Conservation (phyloP, 2,113 vertebrate species). For the Halichoeres trimaculatus region DNA sequence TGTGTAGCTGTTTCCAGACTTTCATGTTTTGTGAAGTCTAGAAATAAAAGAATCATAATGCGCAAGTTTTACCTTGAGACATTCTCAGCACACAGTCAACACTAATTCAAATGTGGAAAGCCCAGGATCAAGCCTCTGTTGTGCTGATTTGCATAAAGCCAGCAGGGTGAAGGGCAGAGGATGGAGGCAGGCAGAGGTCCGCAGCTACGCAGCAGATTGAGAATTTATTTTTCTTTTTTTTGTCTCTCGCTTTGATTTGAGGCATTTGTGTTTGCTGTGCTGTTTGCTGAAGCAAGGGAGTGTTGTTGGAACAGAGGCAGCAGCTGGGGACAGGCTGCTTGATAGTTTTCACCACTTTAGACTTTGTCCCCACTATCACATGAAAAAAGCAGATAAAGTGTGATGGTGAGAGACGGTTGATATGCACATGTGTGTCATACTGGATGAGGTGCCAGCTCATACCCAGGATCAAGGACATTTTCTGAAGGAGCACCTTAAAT, state of each 20-base stretch:
- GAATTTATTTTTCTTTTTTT: conserved; percentile 13
- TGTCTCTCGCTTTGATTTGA: conserved; percentile 45
- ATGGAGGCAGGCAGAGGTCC: conserved; percentile 11
- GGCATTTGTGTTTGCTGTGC: conserved; percentile 26
- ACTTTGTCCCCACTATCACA: conserved; percentile 68
- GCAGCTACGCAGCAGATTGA: conserved; percentile 6
- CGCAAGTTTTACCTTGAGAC: conserved; percentile 23
- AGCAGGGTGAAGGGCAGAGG: conserved; percentile 13
- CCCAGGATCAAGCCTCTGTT: conserved; percentile 41
- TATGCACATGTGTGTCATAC: conserved; percentile 19
- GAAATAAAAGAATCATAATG: conserved; percentile 16
- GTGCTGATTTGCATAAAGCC: conserved; percentile 44
- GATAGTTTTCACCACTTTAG: conserved; percentile 67
- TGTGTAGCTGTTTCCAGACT: background rate
- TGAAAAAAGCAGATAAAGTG: conserved; percentile 60
- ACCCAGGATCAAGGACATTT: conserved; percentile 11
- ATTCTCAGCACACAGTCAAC: conserved; percentile 14
- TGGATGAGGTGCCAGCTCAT: background rate
- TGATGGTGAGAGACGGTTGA: conserved; percentile 29
- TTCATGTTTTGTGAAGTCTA: conserved; percentile 13
- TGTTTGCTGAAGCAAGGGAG: conserved; percentile 54
- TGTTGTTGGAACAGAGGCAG: conserved; percentile 44
- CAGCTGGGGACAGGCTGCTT: conserved; percentile 67
- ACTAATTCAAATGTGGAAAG: conserved; percentile 41
- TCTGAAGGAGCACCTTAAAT: background rate